Conservation (phyloP, 2,797 vertebrate genomes). For the Mus minutoides region DNA sequence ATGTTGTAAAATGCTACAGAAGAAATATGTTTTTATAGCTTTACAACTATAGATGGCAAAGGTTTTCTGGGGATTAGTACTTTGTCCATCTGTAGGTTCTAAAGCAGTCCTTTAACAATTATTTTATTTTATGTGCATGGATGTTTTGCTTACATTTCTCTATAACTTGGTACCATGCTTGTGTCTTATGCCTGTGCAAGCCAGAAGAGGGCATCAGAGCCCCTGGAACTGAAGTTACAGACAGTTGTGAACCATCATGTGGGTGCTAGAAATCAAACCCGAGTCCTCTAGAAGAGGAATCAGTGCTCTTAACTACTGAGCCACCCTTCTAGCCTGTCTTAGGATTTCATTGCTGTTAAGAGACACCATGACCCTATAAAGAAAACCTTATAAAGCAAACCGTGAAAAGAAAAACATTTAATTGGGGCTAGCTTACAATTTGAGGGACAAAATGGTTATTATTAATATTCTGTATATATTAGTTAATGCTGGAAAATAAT, state of each 20-base stretch:
- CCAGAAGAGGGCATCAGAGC: not conserved
- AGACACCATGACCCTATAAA: not conserved
- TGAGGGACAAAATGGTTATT: not conserved
- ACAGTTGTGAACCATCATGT: not conserved
- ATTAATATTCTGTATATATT: not conserved
- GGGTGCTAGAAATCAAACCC: not conserved
- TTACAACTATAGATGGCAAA: conserved; percentile 57
- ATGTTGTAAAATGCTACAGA: conserved; percentile 68
- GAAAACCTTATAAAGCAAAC: not conserved
- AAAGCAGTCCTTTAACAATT: conserved; percentile 48
- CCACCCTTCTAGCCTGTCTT: not conserved
- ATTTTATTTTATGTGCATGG: not conserved
- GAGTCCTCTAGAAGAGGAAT: not conserved
- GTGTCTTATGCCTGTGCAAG: not conserved
- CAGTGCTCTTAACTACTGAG: not conserved
- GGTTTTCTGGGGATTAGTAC: conserved; percentile 61
- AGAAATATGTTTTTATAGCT: conserved; percentile 61
- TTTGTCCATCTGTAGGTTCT: conserved; percentile 29
- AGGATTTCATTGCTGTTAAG: not conserved
- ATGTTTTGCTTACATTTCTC: not conserved
- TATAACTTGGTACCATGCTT: not conserved
- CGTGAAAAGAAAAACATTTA: not conserved
- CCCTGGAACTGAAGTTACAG: not conserved
- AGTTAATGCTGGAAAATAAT: not conserved
- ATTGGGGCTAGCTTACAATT: not conserved